These are phyloP conservation scores for Lamellibrachia columna DNA, from an alignment of 2,888 invertebrate species.

Conservation along the genomic window DNA sequence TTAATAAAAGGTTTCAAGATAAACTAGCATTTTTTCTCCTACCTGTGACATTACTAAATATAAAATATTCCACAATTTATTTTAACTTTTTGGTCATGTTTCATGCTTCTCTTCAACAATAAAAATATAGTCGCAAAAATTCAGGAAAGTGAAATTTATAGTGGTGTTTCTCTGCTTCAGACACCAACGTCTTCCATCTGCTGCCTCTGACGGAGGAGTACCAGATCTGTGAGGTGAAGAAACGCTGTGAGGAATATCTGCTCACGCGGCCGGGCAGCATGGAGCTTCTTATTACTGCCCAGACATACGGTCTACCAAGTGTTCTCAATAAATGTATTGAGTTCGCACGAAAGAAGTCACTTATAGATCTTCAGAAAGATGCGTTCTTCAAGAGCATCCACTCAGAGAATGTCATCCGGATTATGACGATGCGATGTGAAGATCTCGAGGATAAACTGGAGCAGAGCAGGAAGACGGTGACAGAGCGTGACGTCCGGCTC, in stretches of 20 bases:
- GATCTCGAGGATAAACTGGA: constrained; percentile 37
- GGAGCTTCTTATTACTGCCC: constrained; percentile 55
- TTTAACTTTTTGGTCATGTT: no score
- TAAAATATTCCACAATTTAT: no score
- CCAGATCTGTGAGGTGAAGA: constrained; percentile 63
- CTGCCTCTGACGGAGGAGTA: constrained; percentile 65
- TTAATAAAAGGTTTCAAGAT: no score
- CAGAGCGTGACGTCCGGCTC: constrained; percentile 42
- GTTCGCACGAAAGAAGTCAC: constrained; percentile 49
- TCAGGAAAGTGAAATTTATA: not conserved
- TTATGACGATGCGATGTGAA: constrained; percentile 42
- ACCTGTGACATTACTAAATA: no score
- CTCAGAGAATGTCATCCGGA: constrained; percentile 49
- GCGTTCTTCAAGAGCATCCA: constrained; percentile 46
- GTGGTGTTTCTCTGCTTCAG: constrained; percentile 48
- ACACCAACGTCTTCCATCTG: constrained; percentile 63
- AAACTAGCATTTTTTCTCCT: no score
- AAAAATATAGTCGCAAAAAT: not conserved
- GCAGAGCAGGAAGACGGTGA: constrained; percentile 33
- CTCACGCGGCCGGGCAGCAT: constrained; percentile 49
- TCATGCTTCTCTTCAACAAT: not conserved
- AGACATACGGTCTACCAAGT: constrained; percentile 47
- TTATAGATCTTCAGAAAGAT: constrained; percentile 52
- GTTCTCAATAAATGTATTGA: constrained; percentile 48
- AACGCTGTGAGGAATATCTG: constrained; percentile 64